Evolutionary conservation across 2,797 vertebrate genomes (phyloP).

Genomic region (Natrix natrix): DNA sequence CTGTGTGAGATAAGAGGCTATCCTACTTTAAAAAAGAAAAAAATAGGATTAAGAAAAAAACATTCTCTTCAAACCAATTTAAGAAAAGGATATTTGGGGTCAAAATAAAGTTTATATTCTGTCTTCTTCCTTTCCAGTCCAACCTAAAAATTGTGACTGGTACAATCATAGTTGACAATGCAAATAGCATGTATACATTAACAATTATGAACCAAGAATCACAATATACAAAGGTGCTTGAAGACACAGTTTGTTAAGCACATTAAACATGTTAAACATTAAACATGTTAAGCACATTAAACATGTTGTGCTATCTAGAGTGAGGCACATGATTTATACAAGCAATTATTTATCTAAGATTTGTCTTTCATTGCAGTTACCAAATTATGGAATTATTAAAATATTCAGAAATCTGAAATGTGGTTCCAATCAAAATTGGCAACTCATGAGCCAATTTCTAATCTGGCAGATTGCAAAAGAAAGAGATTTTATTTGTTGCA

Average conservation of each 20-base stretch:
- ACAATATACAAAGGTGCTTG: neutral
- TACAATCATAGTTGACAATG: neutral
- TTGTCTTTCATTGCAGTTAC: slow-evolving; percentile 14
- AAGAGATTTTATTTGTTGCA: slow-evolving; percentile 37
- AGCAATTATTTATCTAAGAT: slow-evolving; percentile 15
- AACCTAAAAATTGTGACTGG: neutral
- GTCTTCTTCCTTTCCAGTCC: neutral
- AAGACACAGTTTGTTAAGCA: neutral
- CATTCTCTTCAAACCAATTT: neutral
- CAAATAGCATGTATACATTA: neutral
- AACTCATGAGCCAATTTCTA: slow-evolving; percentile 39
- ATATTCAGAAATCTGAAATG: slow-evolving; percentile 24
- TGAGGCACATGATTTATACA: neutral
- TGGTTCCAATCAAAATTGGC: neutral
- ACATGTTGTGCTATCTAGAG: neutral
- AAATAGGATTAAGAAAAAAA: neutral
- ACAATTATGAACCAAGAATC: neutral
- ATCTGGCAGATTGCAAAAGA: slow-evolving; percentile 33
- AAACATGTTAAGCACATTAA: neutral
- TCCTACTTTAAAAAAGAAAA: neutral
- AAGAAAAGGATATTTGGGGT: neutral
- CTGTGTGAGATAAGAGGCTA: neutral
- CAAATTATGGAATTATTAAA: slow-evolving; percentile 29
- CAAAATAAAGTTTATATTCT: neutral
- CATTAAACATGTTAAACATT: no score